Percentiles rank a stretch among this genome's conserved stretches.
These are phyloP conservation scores for Argyra leucocephala DNA, from an alignment of 2,888 invertebrate genomes.

Conservation along the genomic window DNA sequence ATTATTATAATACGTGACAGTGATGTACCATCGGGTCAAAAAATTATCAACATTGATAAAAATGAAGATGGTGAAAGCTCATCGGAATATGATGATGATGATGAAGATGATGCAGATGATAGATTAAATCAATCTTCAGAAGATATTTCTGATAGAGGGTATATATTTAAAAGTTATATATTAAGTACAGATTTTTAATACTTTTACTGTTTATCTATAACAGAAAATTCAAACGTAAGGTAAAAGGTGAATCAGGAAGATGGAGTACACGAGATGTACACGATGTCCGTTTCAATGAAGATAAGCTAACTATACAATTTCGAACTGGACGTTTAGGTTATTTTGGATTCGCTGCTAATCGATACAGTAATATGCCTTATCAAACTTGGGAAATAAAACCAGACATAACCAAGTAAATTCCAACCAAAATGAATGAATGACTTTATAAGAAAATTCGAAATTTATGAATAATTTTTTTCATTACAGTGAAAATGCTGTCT, in stretches of 20 bases:
- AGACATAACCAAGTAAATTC: constrained; percentile 41
- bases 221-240: constrained; percentile 21
- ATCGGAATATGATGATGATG: constrained; percentile 18
- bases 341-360: constrained; percentile 62
- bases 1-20: constrained; percentile 23
- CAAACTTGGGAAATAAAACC: constrained; percentile 80
- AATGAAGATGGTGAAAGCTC: constrained; percentile 17
- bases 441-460: constrained; percentile 10
- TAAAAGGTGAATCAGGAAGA: constrained; percentile 33
- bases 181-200: background rate
- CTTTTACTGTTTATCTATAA: background rate
- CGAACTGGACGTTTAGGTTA: constrained; percentile 58
- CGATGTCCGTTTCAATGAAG: constrained; percentile 75
- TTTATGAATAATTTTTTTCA: background rate
- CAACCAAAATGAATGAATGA: too few species aligned
- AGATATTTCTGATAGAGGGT: background rate
- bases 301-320: constrained; percentile 68
- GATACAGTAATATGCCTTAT: constrained; percentile 72
- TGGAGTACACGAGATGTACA: constrained; percentile 68
- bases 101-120: constrained; percentile 10
- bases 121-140: background rate
- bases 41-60: constrained; percentile 13
- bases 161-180: background rate
- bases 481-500: constrained; percentile 35
- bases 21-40: constrained; percentile 20